Evolutionary conservation across 2,113 vertebrate genomes (phyloP).

Genomic region (Hirundichthys speculiger): DNA sequence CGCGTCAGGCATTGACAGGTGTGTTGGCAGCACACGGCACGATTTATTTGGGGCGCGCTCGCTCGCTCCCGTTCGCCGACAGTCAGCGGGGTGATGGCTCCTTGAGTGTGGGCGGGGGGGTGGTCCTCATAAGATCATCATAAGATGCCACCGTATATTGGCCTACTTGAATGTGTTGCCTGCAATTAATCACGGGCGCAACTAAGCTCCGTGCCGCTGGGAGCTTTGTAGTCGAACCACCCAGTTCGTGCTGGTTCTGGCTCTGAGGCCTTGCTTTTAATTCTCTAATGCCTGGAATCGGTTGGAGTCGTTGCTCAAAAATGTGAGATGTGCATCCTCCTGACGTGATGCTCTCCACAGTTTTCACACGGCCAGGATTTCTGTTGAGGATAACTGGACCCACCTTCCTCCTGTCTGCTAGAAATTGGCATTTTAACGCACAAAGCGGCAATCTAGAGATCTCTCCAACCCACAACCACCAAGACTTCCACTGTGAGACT

Average conservation of each 20-base stretch:
- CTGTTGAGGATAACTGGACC: not conserved
- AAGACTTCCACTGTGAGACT: slow-evolving; percentile 3
- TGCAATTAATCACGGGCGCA: slow-evolving; percentile 60
- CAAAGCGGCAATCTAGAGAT: slow-evolving; percentile 5
- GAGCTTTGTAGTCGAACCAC: slow-evolving; percentile 56
- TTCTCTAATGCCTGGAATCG: slow-evolving; percentile 32
- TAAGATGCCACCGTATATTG: slow-evolving; percentile 53
- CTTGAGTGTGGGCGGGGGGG: slow-evolving; percentile 25
- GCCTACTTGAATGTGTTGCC: slow-evolving; percentile 60
- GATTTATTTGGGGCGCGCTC: slow-evolving; percentile 70
- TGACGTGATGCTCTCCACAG: slow-evolving; percentile 33
- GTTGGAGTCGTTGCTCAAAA: slow-evolving; percentile 16
- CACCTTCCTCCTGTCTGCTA: not conserved
- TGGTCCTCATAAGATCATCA: slow-evolving; percentile 32
- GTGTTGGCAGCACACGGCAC: slow-evolving; percentile 60
- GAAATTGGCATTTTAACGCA: slow-evolving; percentile 12
- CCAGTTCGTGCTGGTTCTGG: slow-evolving; percentile 37
- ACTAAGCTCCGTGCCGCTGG: slow-evolving; percentile 47
- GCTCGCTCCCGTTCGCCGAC: slow-evolving; percentile 62
- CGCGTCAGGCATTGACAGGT: slow-evolving; percentile 70
- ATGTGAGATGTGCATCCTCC: slow-evolving; percentile 33
- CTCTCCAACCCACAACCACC: slow-evolving; percentile 2
- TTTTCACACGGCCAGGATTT: not conserved
- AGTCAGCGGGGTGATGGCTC: slow-evolving; percentile 56
- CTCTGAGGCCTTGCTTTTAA: slow-evolving; percentile 32